A percentile compares a stretch with the other conserved stretches of the same genome.
Conservation (phyloP, 2,888 invertebrate species). For the Blastobasis lacticolella region DNA sequence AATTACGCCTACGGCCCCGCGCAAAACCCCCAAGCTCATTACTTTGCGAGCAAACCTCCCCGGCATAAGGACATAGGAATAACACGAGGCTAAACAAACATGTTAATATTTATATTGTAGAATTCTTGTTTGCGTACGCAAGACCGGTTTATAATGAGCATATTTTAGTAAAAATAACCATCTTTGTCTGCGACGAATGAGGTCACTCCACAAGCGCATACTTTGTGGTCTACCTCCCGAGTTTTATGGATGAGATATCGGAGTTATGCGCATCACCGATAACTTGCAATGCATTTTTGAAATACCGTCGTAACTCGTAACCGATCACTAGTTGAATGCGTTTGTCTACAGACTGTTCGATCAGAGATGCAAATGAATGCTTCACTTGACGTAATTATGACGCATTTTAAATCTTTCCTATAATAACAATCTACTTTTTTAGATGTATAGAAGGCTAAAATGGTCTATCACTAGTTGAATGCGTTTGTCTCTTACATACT, state of each 20-base stretch:
- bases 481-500: neutral
- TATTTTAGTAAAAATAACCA: constrained; percentile 5
- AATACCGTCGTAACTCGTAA: too few relatives aligned
- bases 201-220: constrained; percentile 14
- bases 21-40: too few relatives aligned
- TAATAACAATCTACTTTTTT: too few relatives aligned
- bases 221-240: constrained; percentile 1
- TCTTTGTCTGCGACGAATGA: neutral
- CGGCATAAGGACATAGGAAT: neutral
- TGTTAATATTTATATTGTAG: constrained; percentile 1
- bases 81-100: neutral
- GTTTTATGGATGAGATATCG: too few relatives aligned
- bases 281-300: too few relatives aligned
- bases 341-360: neutral
- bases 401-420: too few relatives aligned
- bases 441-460: too few relatives aligned
- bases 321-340: neutral
- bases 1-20: too few relatives aligned
- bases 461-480: neutral
- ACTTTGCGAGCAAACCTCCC: too few relatives aligned
- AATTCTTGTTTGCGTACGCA: constrained; percentile 4
- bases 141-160: constrained; percentile 8
- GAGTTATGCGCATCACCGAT: too few relatives aligned
- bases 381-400: too few relatives aligned
- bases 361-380: too few relatives aligned